Conservation (phyloP, 2,113 vertebrate genomes). For the Chionomys nivalis region DNA sequence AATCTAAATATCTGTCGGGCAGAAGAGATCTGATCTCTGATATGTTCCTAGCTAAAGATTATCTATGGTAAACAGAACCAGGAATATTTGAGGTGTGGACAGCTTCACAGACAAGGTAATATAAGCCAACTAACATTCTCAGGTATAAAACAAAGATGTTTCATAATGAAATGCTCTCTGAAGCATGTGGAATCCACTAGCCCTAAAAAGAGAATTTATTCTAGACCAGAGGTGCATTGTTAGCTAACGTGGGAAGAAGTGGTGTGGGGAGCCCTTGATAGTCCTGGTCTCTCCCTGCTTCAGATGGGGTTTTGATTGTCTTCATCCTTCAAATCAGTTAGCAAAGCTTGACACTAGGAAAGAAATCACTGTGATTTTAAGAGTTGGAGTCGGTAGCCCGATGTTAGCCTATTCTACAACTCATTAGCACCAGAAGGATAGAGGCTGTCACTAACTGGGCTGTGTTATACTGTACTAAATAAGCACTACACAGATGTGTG, state of each 20-base stretch:
- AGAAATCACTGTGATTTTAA: conserved; percentile 20
- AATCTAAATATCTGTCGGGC: not conserved
- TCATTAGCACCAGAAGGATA: conserved; percentile 35
- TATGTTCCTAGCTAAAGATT: conserved; percentile 30
- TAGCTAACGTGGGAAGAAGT: conserved; percentile 13
- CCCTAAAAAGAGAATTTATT: conserved; percentile 30
- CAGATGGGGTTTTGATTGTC: conserved; percentile 37
- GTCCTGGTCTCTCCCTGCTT: conserved; percentile 13
- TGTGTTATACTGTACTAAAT: not conserved
- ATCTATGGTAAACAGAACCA: conserved; percentile 2
- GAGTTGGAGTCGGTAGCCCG: not conserved
- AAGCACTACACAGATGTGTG: conserved; percentile 41
- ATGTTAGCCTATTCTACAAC: conserved; percentile 32
- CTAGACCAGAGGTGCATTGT: not conserved
- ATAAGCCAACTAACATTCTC: not conserved
- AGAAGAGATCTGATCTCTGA: conserved; percentile 49
- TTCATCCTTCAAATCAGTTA: conserved; percentile 43
- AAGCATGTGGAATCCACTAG: not conserved
- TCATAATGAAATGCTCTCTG: conserved; percentile 22
- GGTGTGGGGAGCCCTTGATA: not conserved
- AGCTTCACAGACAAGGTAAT: conserved; percentile 12
- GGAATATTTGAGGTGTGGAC: not conserved
- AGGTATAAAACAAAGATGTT: conserved; percentile 18
- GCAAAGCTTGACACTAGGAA: conserved; percentile 47
- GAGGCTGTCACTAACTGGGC: conserved; percentile 32